Evolutionary conservation across 2,797 vertebrate species (phyloP).

Genomic region (Botia kubotai): DNA sequence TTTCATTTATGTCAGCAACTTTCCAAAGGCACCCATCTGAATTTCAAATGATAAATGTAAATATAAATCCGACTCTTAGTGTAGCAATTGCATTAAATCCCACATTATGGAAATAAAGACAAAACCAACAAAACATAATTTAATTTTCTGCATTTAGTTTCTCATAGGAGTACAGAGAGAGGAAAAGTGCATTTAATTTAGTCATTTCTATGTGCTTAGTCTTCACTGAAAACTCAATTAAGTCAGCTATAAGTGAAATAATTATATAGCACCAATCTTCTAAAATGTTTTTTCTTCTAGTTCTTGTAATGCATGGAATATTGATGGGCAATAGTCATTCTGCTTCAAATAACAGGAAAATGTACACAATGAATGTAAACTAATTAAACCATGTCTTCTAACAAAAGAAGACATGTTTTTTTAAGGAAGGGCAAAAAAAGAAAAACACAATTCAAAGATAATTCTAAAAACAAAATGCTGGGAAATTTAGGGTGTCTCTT

Average conservation of each 20-base stretch:
- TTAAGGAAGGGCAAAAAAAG: neutral
- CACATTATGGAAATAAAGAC: conserved; percentile 85
- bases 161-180: conserved; percentile 71
- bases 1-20: conserved; percentile 89
- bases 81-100: conserved; percentile 86
- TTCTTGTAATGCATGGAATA: conserved; percentile 67
- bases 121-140: conserved; percentile 82
- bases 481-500: neutral
- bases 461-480: neutral
- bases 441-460: neutral
- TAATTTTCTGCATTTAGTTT: conserved; percentile 76
- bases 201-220: conserved; percentile 80
- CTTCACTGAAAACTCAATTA: conserved; percentile 78
- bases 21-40: conserved; percentile 86
- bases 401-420: too few species aligned
- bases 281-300: conserved; percentile 64
- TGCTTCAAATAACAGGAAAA: neutral
- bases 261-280: conserved; percentile 68
- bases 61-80: conserved; percentile 79
- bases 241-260: conserved; percentile 69
- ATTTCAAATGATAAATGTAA: conserved; percentile 93
- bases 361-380: neutral
- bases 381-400: neutral
- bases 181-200: conserved; percentile 76
- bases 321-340: conserved; percentile 61